A percentile compares a stretch with the other conserved stretches of the same genome.
phyloP scores from a whole-genome alignment of 1,140 invertebrate genomes.

The Rhagoletis pomonella region DNA sequence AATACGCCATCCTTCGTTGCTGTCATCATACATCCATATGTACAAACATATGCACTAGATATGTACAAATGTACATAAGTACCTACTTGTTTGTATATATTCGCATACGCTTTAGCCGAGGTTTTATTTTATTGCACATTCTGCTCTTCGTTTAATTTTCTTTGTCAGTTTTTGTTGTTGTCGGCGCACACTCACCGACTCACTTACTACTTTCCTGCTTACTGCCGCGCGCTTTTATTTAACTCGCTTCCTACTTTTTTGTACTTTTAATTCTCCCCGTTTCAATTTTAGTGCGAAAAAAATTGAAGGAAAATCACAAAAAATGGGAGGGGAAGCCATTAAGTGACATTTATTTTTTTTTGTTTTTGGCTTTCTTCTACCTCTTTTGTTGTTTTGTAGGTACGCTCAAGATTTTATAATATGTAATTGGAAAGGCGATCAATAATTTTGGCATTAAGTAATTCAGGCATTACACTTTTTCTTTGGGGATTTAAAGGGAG shows the following conservation, averaged over 20 bases:
- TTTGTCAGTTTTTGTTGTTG: neutral
- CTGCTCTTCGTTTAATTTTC: conserved; percentile 19
- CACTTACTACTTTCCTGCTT: no score
- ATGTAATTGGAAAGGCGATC: no score
- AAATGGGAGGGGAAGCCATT: neutral
- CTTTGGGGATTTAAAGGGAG: no score
- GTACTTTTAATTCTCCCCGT: neutral
- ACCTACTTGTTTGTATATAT: neutral
- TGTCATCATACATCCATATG: neutral
- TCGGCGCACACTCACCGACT: neutral
- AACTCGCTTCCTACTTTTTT: neutral
- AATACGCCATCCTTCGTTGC: conserved; percentile 1
- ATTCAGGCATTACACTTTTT: no score
- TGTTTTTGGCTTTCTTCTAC: no score
- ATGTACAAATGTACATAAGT: neutral
- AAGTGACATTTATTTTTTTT: neutral
- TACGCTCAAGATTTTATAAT: no score
- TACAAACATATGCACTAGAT: no score
- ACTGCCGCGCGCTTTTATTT: neutral
- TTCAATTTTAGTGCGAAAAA: conserved; percentile 14
- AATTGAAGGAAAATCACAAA: no score
- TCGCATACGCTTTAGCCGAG: neutral
- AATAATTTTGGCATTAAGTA: no score
- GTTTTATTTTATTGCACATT: conserved; percentile 29
- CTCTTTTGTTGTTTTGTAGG: no score